Evolutionary conservation across 2,113 vertebrate species (phyloP).

Genomic region (Sebastes schlegelii): DNA sequence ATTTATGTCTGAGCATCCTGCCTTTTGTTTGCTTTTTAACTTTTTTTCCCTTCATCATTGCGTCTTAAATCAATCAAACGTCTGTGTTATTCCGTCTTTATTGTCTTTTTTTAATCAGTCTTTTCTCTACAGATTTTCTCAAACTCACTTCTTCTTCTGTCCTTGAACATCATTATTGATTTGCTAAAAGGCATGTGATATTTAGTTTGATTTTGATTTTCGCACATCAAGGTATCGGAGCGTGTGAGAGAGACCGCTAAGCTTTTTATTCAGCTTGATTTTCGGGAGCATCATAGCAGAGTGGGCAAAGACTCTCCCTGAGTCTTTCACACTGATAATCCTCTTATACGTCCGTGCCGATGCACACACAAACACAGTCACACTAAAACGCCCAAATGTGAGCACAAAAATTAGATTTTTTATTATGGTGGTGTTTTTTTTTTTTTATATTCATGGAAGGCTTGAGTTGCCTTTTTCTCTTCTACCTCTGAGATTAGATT

Average conservation of each 20-base stretch:
- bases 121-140: background rate
- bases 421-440: background rate
- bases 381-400: slow-evolving; percentile 24
- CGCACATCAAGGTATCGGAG: slow-evolving; percentile 6
- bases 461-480: slow-evolving; percentile 19
- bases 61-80: background rate
- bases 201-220: background rate
- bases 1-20: slow-evolving; percentile 23
- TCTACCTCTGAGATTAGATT: slow-evolving; percentile 38
- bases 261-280: slow-evolving; percentile 28
- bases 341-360: slow-evolving; percentile 58
- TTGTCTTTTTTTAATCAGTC: background rate
- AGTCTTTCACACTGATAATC: slow-evolving; percentile 69
- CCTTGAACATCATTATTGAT: background rate
- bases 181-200: background rate
- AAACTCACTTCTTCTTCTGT: background rate
- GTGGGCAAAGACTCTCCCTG: slow-evolving; percentile 32
- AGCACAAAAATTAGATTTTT: slow-evolving; percentile 18
- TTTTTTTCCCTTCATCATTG: background rate
- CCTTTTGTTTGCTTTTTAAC: slow-evolving; percentile 25
- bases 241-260: background rate
- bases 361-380: slow-evolving; percentile 22
- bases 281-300: slow-evolving; percentile 43
- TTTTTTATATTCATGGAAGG: background rate
- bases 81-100: background rate